These are phyloP conservation scores for Drosophila truncata DNA, from an alignment of 1,140 invertebrate genomes.

Conservation along the genomic window DNA sequence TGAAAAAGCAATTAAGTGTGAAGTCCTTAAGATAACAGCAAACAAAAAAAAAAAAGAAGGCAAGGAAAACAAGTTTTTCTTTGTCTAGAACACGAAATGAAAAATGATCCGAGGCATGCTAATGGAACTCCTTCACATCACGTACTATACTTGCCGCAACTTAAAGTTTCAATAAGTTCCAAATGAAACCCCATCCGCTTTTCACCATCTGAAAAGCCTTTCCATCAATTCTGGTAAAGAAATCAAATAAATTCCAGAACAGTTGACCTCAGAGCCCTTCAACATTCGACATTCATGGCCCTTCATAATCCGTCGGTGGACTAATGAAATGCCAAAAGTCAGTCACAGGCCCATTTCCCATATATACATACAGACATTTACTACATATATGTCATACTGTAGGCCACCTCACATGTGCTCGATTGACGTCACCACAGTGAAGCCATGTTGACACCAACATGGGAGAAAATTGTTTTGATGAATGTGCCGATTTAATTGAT, in stretches of 20 bases:
- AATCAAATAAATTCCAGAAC: constrained; percentile 35
- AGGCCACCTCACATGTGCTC: constrained; percentile 16
- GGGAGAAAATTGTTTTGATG: constrained; percentile 80
- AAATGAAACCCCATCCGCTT: not conserved
- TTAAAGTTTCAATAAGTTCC: constrained; percentile 29
- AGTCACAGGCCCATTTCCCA: constrained; percentile 27
- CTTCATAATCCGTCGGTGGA: constrained; percentile 39
- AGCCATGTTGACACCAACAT: constrained; percentile 68
- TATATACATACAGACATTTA: not conserved
- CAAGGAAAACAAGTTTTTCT: constrained; percentile 9
- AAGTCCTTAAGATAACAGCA: constrained; percentile 44
- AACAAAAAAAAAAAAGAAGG: not conserved
- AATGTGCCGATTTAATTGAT: constrained; percentile 85
- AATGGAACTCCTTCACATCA: constrained; percentile 24
- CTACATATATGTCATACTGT: constrained; percentile 23
- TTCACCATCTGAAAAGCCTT: not conserved
- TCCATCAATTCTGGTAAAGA: constrained; percentile 17
- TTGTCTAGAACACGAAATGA: constrained; percentile 32
- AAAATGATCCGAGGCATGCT: constrained; percentile 36
- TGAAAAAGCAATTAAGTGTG: constrained; percentile 80
- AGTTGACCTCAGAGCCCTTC: constrained; percentile 23
- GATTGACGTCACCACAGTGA: constrained; percentile 49
- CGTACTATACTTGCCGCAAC: constrained; percentile 3
- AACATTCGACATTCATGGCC: constrained; percentile 33
- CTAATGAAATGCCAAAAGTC: constrained; percentile 50